Conservation (phyloP, 2,888 invertebrate genomes). For the Electrophaes corylata region DNA sequence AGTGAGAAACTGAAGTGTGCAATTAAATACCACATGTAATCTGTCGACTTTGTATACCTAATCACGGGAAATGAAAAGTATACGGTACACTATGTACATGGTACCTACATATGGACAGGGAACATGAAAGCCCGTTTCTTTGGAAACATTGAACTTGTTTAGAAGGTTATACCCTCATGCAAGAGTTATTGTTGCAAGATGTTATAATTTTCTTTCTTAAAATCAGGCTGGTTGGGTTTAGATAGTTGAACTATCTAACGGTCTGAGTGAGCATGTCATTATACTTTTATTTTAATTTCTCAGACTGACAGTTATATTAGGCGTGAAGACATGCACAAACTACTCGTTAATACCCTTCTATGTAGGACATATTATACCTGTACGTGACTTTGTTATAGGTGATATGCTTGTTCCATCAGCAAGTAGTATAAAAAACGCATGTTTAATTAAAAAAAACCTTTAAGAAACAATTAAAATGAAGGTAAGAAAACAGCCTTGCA, state of each 20-base stretch:
- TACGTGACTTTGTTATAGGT: too few relatives aligned
- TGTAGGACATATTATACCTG: too few relatives aligned
- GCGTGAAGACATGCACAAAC: not conserved
- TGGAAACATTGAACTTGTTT: constrained; percentile 20
- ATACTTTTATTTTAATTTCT: not conserved
- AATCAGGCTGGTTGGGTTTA: not conserved
- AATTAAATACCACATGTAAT: constrained; percentile 51
- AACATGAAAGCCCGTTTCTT: constrained; percentile 31
- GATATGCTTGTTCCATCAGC: too few relatives aligned
- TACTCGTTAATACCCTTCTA: not conserved
- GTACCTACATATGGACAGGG: too few relatives aligned
- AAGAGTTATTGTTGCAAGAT: not conserved
- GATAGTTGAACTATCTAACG: not conserved
- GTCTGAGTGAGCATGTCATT: not conserved
- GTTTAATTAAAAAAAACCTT: not conserved
- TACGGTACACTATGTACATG: constrained; percentile 37
- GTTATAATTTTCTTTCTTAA: not conserved
- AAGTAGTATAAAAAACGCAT: too few relatives aligned
- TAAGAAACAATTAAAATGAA: not conserved
- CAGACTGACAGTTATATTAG: not conserved
- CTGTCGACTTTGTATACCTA: constrained; percentile 47
- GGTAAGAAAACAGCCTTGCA: not conserved
- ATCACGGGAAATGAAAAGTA: constrained; percentile 55
- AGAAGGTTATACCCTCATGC: not conserved
- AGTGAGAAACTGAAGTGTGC: constrained; percentile 53